Evolutionary conservation across 1,140 invertebrate genomes (phyloP).

Genomic region (Physella acuta): DNA sequence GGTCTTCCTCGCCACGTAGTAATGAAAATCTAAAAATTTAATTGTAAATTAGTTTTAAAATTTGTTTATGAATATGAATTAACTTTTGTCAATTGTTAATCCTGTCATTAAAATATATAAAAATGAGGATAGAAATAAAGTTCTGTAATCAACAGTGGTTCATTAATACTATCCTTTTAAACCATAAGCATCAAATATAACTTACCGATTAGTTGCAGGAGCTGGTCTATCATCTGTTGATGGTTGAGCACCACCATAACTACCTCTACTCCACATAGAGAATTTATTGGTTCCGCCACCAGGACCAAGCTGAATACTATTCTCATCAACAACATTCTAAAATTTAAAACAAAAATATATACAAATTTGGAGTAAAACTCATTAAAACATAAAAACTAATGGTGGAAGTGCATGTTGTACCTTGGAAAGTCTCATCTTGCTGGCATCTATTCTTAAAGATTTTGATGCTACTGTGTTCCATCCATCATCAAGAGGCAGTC

Average conservation of each 20-base stretch:
- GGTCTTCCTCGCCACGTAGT: constrained; percentile 40
- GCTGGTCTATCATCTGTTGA: constrained; percentile 50
- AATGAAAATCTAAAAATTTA: constrained; percentile 44
- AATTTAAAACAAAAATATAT: too few species aligned
- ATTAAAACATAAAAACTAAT: too few species aligned
- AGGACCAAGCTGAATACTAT: constrained; percentile 58
- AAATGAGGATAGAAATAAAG: too few species aligned
- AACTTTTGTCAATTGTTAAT: too few species aligned
- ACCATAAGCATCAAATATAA: too few species aligned
- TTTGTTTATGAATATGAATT: too few species aligned
- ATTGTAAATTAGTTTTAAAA: neutral
- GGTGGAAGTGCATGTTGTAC: too few species aligned
- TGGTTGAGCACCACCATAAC: constrained; percentile 53
- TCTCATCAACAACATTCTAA: constrained; percentile 54
- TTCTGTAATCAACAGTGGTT: too few species aligned
- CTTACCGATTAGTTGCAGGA: constrained; percentile 54
- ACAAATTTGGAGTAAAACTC: too few species aligned
- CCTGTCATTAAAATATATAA: too few species aligned
- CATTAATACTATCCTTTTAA: too few species aligned
- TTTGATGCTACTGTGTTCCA: constrained; percentile 57
- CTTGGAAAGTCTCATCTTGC: constrained; percentile 57
- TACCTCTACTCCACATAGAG: constrained; percentile 55
- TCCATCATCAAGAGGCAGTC: constrained; percentile 50
- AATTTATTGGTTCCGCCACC: constrained; percentile 52
- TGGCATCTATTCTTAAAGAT: constrained; percentile 51